Percentiles rank a stretch among this genome's conserved stretches.
These are phyloP conservation scores for Oryzias celebensis DNA, from an alignment of 2,113 vertebrate genomes.

Conservation along the genomic window DNA sequence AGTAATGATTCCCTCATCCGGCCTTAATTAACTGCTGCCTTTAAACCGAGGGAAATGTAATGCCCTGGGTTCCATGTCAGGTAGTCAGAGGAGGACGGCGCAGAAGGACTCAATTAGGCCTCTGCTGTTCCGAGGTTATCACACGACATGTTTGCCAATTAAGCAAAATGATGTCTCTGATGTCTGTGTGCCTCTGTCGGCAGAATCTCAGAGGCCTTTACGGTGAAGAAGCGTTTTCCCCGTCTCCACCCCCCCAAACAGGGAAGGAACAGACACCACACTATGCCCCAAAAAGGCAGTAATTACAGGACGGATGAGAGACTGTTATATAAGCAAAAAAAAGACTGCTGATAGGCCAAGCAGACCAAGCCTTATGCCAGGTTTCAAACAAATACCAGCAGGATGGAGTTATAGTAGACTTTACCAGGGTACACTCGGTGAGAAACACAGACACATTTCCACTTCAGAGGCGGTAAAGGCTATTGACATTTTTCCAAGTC, in stretches of 20 bases:
- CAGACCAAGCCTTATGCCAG: conserved; percentile 59
- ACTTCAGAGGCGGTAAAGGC: conserved; percentile 36
- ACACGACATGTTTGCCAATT: conserved; percentile 72
- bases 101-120: conserved; percentile 76
- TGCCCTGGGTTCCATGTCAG: conserved; percentile 74
- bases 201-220: conserved; percentile 46
- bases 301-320: conserved; percentile 71
- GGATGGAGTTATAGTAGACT: conserved; percentile 64
- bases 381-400: conserved; percentile 71
- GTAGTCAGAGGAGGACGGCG: conserved; percentile 68
- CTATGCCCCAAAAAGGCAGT: conserved; percentile 72
- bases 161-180: conserved; percentile 60
- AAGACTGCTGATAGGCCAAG: conserved; percentile 61
- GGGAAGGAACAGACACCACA: conserved; percentile 62
- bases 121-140: conserved; percentile 68
- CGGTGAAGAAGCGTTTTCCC: conserved; percentile 27
- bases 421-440: conserved; percentile 41
- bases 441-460: conserved; percentile 48
- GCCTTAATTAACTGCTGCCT: conserved; percentile 76
- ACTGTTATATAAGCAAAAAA: conserved; percentile 58
- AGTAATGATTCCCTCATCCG: conserved; percentile 74
- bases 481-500: conserved; percentile 35
- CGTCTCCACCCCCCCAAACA: conserved; percentile 29
- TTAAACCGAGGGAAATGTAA: conserved; percentile 72
- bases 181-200: conserved; percentile 45